Percentiles rank a stretch among this genome's conserved stretches.
Evolutionary conservation across 2,888 invertebrate genomes (phyloP).

Genomic region (Maniola hyperantus): DNA sequence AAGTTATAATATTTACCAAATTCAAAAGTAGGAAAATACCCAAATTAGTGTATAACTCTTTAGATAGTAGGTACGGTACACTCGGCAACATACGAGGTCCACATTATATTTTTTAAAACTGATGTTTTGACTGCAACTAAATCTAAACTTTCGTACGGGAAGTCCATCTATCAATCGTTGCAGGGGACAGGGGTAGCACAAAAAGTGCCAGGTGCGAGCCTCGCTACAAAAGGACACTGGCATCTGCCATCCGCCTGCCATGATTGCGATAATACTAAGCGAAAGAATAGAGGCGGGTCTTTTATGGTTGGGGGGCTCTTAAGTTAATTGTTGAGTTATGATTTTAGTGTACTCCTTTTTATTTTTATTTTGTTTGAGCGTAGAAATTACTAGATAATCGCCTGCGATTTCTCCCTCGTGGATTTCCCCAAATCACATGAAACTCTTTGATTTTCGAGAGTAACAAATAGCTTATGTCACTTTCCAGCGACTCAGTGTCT

Average conservation of each 20-base stretch:
- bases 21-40: no score
- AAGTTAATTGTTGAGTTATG: not conserved
- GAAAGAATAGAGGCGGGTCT: conserved; percentile 5
- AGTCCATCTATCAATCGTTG: conserved; percentile 15
- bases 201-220: conserved; percentile 37
- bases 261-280: conserved; percentile 13
- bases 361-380: not conserved
- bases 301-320: conserved; percentile 4
- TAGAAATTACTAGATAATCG: no score
- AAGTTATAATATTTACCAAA: no score
- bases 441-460: no score
- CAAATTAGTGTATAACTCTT: no score
- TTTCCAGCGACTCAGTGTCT: no score
- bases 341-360: conserved; percentile 10
- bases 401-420: no score
- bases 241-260: conserved; percentile 33
- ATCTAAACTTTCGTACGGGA: conserved; percentile 6
- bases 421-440: no score
- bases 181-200: conserved; percentile 27
- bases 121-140: not conserved
- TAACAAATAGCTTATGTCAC: no score
- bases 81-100: no score
- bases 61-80: no score
- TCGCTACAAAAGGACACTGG: conserved; percentile 27
- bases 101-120: no score